Evolutionary conservation across 2,113 vertebrate genomes (phyloP).

Genomic region (Pangasianodon gigas): DNA sequence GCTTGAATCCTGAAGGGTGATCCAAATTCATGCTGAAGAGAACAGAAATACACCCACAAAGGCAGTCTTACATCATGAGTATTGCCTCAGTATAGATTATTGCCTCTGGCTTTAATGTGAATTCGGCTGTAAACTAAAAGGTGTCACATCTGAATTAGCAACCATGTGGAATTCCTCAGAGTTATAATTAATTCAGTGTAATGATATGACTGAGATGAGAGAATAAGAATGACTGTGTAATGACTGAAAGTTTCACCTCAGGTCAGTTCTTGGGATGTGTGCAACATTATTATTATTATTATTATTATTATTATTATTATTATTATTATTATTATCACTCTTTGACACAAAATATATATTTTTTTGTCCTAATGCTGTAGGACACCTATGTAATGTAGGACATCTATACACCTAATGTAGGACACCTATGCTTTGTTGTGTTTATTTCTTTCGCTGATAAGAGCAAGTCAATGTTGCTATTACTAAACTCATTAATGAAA

Average conservation of each 20-base stretch:
- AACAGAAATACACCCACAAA: conserved; percentile 35
- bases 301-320: no score
- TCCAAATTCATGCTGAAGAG: conserved; percentile 26
- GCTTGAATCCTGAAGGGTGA: conserved; percentile 53
- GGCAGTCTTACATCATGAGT: not conserved
- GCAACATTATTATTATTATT: not conserved
- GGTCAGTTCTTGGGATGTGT: not conserved
- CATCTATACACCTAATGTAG: no score
- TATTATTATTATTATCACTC: no score
- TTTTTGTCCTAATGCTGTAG: no score
- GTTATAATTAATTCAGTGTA: not conserved
- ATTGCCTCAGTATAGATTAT: not conserved
- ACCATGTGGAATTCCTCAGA: not conserved
- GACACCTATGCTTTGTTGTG: not conserved
- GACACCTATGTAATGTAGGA: no score
- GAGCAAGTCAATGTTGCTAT: not conserved
- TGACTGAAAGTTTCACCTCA: not conserved
- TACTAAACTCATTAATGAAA: not conserved
- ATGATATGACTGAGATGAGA: not conserved
- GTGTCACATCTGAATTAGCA: conserved; percentile 15
- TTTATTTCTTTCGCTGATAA: not conserved
- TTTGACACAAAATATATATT: no score
- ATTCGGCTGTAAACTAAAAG: not conserved
- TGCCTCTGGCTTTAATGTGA: not conserved
- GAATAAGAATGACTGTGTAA: not conserved